Conservation (phyloP, 2,888 invertebrate species). For the Adelognathus sp. region DNA sequence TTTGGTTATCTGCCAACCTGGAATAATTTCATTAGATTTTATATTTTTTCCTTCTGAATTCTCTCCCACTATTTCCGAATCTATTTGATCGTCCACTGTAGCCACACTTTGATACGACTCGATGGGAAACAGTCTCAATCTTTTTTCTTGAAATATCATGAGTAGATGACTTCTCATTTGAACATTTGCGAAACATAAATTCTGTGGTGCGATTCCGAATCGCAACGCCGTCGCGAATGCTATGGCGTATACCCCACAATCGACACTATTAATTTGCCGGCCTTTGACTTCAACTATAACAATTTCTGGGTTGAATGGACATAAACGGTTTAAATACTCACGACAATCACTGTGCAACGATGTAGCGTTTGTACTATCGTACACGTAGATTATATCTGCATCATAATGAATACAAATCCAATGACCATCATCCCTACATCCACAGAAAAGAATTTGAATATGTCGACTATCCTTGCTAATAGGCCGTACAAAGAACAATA, state of each 20-base stretch:
- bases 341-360: neutral
- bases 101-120: too few relatives aligned
- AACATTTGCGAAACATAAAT: neutral
- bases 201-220: neutral
- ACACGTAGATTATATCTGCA: neutral
- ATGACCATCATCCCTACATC: neutral
- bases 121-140: neutral
- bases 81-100: too few relatives aligned
- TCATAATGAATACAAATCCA: neutral
- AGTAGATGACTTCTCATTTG: neutral
- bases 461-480: neutral
- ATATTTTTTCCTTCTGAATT: too few relatives aligned
- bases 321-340: neutral
- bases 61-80: too few relatives aligned
- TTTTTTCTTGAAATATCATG: neutral
- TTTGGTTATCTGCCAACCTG: too few relatives aligned
- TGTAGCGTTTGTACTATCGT: neutral
- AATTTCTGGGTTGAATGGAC: neutral
- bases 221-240: neutral
- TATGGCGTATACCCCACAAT: neutral
- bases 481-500: neutral
- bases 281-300: neutral
- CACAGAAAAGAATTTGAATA: neutral
- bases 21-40: too few relatives aligned
- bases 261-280: neutral